Evolutionary conservation across 2,888 invertebrate genomes (phyloP), one percentile per base, ranked within the genome.

Genomic region (Anarsia innoxiella): DNA sequence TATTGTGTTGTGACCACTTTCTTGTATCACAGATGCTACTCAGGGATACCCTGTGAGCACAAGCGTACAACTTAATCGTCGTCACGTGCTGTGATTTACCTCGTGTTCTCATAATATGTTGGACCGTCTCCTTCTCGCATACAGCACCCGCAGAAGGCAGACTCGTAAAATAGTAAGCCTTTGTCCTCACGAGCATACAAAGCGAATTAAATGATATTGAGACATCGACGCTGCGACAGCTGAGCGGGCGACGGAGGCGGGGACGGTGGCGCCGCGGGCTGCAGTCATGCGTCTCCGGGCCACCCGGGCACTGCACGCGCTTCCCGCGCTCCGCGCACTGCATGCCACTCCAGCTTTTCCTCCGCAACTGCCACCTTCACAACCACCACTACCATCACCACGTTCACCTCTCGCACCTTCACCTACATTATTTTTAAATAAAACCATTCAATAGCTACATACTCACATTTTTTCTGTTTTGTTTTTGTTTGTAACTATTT

Each of bases 71-170:
- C 58, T 65, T 63, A 64, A 58, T 57, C 73, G 73, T 66, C 74
- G 72, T 79, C 82, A 78, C 80, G 74, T 73, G 74, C 73, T 72
- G 75, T 68, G 75, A 71, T 73, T 67, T 60, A 56, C 66, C 71
- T 70, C 75, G 80, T 74, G 79, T 78, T 75, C 61, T 74, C 70
- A 76, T 79, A n/a, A n/a, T n/a, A 69, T 62, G 59, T 76, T 71
- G 85, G 86, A 86, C 88, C 86, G 91, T 90, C 90, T 90, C 91
- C 91, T 91, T 91, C 91, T 91, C 91, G 88, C 86, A 88, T 91
- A 91, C 91, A 91, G 91, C 91, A 91, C 87, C 90, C 89, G 91
- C 91, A 89, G 91, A 91, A 91, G 91, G 91, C 88, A 89, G 89
- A 88, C 71, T 58, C 66, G 62, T 77, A 67, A 64, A 64, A 76